Evolutionary conservation across 2,113 vertebrate species (phyloP).

Genomic region (Oxyura jamaicensis): DNA sequence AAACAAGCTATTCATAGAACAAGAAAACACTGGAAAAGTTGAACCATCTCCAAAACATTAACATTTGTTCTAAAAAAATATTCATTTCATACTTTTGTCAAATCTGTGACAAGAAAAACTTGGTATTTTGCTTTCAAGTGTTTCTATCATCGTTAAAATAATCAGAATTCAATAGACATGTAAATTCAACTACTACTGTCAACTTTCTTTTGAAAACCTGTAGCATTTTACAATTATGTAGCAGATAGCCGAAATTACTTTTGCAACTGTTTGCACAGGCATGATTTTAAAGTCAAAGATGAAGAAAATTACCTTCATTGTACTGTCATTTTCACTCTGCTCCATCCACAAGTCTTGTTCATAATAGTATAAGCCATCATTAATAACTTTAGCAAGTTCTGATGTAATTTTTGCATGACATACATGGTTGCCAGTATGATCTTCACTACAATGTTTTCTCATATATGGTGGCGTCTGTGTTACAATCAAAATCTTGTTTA

Average conservation of each 20-base stretch:
- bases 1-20: background rate
- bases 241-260: background rate
- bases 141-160: background rate
- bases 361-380: slow-evolving; percentile 80
- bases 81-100: background rate
- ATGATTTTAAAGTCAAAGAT: background rate
- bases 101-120: background rate
- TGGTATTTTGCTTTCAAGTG: background rate
- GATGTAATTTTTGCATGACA: slow-evolving; percentile 76
- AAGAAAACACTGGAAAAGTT: background rate
- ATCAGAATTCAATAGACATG: background rate
- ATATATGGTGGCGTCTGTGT: slow-evolving; percentile 79
- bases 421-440: slow-evolving; percentile 56
- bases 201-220: background rate
- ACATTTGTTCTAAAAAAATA: background rate
- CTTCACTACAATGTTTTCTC: slow-evolving; percentile 75
- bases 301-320: slow-evolving; percentile 74
- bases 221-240: background rate
- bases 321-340: slow-evolving; percentile 58
- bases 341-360: slow-evolving; percentile 80
- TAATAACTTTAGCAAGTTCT: slow-evolving; percentile 80
- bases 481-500: slow-evolving; percentile 84
- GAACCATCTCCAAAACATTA: background rate
- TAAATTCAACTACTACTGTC: background rate
- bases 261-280: background rate